phyloP scores from a whole-genome alignment of 2,888 invertebrate species.

The Brenthis ino region DNA sequence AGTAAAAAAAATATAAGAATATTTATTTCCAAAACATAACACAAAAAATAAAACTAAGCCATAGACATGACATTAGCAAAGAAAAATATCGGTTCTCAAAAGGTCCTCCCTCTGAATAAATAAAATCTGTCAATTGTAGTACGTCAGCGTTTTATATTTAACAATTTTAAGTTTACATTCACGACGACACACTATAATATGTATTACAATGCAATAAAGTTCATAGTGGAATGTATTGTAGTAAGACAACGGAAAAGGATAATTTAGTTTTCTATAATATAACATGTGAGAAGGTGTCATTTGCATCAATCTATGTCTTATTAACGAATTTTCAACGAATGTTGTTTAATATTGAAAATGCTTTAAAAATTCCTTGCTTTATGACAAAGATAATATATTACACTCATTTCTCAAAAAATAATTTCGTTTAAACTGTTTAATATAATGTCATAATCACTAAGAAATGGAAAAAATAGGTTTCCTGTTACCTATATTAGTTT shows the following conservation, averaged over 20 bases:
- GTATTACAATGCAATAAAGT: slow-evolving; percentile 21
- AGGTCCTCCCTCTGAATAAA: slow-evolving; percentile 70
- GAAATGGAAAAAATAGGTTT: too few relatives aligned
- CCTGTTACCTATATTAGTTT: too few relatives aligned
- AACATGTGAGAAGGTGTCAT: slow-evolving; percentile 66
- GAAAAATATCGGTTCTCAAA: slow-evolving; percentile 45
- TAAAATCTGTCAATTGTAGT: slow-evolving; percentile 70
- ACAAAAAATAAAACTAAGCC: slow-evolving; percentile 23
- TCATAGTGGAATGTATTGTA: slow-evolving; percentile 18
- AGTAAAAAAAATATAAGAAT: neutral
- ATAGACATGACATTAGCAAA: slow-evolving; percentile 49
- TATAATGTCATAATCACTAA: too few relatives aligned
- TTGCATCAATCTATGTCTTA: slow-evolving; percentile 75
- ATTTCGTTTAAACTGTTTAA: too few relatives aligned
- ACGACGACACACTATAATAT: neutral
- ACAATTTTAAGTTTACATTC: slow-evolving; percentile 19
- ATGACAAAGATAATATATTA: neutral
- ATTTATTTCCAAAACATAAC: slow-evolving; percentile 9
- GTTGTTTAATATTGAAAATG: slow-evolving; percentile 38
- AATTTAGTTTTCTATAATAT: slow-evolving; percentile 42
- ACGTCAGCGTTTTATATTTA: slow-evolving; percentile 54
- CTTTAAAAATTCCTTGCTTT: slow-evolving; percentile 10
- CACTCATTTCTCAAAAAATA: too few relatives aligned
- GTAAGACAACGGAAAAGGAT: slow-evolving; percentile 19
- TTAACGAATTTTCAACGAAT: slow-evolving; percentile 63